Evolutionary conservation across 1,140 invertebrate genomes (phyloP).

Genomic region (Diploscapter pachys): DNA sequence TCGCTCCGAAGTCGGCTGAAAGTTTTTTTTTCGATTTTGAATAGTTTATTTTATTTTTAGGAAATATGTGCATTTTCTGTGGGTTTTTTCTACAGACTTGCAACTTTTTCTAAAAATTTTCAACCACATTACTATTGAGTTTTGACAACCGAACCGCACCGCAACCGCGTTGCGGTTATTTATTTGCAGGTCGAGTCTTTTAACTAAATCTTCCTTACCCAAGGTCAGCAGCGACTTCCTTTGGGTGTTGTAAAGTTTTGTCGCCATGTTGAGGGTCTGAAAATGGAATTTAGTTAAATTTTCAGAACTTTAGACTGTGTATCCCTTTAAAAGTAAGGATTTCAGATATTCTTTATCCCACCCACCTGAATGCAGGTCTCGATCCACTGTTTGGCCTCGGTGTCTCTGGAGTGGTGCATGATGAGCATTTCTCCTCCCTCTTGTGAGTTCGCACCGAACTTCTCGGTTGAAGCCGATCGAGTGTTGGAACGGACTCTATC

Average conservation of each 20-base stretch:
- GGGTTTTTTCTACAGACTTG: no score
- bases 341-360: slow-evolving; percentile 55
- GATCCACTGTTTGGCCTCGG: slow-evolving; percentile 96
- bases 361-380: slow-evolving; percentile 71
- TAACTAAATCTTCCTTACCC: slow-evolving; percentile 36
- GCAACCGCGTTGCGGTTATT: no score
- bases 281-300: slow-evolving; percentile 62
- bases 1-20: slow-evolving; percentile 43
- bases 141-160: no score
- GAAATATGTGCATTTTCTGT: no score
- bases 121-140: no score
- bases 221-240: slow-evolving; percentile 44
- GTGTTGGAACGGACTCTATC: slow-evolving; percentile 86
- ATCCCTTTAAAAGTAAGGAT: slow-evolving; percentile 46
- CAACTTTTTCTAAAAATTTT: no score
- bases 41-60: no score
- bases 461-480: slow-evolving; percentile 84
- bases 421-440: slow-evolving; percentile 69
- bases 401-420: slow-evolving; percentile 96
- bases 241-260: slow-evolving; percentile 58
- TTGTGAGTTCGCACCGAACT: slow-evolving; percentile 58
- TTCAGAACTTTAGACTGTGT: no score
- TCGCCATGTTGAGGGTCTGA: slow-evolving; percentile 60
- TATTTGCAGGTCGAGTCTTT: neutral
- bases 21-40: neutral